phyloP scores from a whole-genome alignment of 2,797 vertebrate species.

The Paramormyrops hopkinsi region DNA sequence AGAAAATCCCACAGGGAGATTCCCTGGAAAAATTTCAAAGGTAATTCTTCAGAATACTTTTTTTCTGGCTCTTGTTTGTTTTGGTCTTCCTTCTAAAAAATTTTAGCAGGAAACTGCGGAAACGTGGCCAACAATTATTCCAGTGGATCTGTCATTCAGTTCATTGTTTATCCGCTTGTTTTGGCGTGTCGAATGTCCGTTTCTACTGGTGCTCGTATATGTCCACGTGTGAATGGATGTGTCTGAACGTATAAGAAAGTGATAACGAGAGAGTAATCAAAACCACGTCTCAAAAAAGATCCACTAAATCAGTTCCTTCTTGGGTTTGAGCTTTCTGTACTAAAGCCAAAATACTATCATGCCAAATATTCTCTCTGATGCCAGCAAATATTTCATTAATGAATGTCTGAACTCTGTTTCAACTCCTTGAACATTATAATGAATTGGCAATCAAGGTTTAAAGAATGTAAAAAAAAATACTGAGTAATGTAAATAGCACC shows the following conservation, averaged over 20 bases:
- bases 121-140: neutral
- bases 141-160: neutral
- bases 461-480: neutral
- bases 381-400: neutral
- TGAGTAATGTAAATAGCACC: neutral
- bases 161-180: neutral
- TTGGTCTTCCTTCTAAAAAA: neutral
- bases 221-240: neutral
- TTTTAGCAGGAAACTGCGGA: neutral
- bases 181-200: neutral
- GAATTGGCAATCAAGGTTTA: neutral
- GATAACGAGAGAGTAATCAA: neutral
- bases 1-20: neutral
- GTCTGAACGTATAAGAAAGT: neutral
- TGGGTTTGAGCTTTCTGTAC: neutral
- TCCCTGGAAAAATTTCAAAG: conserved; percentile 12
- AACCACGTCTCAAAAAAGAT: neutral
- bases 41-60: neutral
- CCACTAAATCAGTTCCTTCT: neutral
- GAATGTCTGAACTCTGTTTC: conserved; percentile 4
- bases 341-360: neutral
- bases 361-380: neutral
- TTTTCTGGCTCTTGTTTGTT: conserved; percentile 1
- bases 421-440: neutral
- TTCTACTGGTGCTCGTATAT: neutral